Evolutionary conservation across 1,140 invertebrate species (phyloP).

Genomic region (Brachionus rotundiformis): DNA sequence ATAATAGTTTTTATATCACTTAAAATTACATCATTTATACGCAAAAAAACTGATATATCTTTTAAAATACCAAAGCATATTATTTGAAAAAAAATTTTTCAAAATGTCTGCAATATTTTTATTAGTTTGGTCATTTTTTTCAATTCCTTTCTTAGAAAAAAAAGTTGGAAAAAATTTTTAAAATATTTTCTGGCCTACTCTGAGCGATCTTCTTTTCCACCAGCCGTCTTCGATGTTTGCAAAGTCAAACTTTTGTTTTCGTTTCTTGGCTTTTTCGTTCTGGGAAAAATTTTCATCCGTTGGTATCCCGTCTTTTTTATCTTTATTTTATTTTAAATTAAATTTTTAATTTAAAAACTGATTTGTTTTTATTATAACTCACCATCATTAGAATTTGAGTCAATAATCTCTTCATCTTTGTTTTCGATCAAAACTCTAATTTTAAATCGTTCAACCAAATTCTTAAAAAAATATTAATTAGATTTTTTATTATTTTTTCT

Average conservation of each 20-base stretch:
- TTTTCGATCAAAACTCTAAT: background rate
- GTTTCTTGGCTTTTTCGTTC: background rate
- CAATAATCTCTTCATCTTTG: background rate
- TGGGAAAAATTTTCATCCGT: conserved; percentile 1
- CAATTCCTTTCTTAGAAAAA: conserved; percentile 43
- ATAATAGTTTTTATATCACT: conserved; percentile 39
- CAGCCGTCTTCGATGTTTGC: background rate
- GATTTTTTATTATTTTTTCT: background rate
- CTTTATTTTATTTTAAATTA: no score
- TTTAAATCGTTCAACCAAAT: conserved; percentile 12
- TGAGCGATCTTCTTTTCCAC: conserved; percentile 25
- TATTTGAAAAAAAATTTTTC: conserved; percentile 24
- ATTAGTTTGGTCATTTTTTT: conserved; percentile 47
- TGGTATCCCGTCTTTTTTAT: background rate
- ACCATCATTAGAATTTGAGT: background rate
- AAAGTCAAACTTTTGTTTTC: conserved; percentile 24
- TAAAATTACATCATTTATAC: background rate
- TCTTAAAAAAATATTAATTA: background rate
- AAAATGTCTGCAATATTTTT: background rate
- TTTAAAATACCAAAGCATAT: conserved; percentile 10
- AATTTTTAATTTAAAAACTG: no score
- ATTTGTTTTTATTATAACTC: background rate
- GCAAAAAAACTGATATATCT: no score
- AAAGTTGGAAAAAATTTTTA: background rate
- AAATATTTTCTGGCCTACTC: background rate